Evolutionary conservation across 2,888 invertebrate species (phyloP), one percentile per base, ranked within the genome.

Genomic region (Crocallis elinguaria): DNA sequence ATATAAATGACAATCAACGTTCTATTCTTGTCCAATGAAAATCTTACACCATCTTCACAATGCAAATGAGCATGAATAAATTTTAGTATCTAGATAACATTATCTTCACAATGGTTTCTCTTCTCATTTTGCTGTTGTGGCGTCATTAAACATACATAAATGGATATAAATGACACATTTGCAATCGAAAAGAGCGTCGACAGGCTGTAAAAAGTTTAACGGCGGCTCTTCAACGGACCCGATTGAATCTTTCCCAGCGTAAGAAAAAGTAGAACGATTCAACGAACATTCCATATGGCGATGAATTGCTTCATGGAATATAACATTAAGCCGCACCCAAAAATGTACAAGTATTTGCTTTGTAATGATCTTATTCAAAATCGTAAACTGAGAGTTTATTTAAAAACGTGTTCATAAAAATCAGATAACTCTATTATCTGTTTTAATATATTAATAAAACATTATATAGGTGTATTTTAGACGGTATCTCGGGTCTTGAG

Each of bases 121-220:
- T 59, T 46, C 53, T 60, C 58, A 73, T 79, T 73, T 71, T 73
- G 70, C 56, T 61, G 50, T 62, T 69, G 57, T 57, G 58, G 46
- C 53, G 64, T 61, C 60, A 38, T 43, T 13, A 53, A 76, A 75
- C 70, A 73, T 72, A 75, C 71, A 72, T 71, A 75, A 75, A 77
- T 74, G 71, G 72, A 66, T 78, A 79, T 80, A 76, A 77, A 82
- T 75, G 79, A 77, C 75, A 80, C 76, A 78, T 81, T 82, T 77
- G 73, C 70, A 72, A 75, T 74, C 67, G 69, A 66, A 65, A 69
- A 71, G 69, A 76, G 70, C 73, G 67, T 71, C 76, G 69, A 69
- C 64, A 61, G 63, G 67, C 71, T 60, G 68, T 75, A 78, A 80
- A 77, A 81, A 80, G 69, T 70, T 75, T 73, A 71, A 70, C 66